These are phyloP conservation scores for Andrena camellia DNA, from an alignment of 2,888 invertebrate species.

Conservation along the genomic window DNA sequence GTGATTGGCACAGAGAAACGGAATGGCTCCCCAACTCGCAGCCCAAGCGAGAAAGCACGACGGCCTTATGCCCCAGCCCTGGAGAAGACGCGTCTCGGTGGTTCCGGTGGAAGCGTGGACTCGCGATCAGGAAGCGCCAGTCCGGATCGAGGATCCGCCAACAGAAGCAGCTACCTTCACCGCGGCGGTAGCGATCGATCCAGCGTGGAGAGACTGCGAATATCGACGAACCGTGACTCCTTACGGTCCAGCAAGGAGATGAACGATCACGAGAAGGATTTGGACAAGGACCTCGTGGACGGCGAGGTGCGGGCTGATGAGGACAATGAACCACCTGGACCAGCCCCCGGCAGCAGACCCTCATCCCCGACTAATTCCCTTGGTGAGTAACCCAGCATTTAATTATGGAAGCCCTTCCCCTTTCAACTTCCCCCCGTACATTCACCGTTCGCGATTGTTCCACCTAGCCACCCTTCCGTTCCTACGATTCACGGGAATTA, in stretches of 20 bases:
- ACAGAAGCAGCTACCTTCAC: constrained; percentile 75
- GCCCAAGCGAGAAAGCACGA: constrained; percentile 86
- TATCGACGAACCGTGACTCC: constrained; percentile 79
- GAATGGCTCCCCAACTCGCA: constrained; percentile 83
- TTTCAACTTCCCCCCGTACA: constrained; percentile 61
- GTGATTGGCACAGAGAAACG: constrained; percentile 74
- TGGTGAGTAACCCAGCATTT: constrained; percentile 74
- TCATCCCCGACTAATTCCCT: constrained; percentile 80
- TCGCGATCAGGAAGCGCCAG: constrained; percentile 83
- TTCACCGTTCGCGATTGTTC: constrained; percentile 56
- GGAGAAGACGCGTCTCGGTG: constrained; percentile 81
- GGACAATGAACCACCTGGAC: constrained; percentile 84
- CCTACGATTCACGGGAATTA: constrained; percentile 49
- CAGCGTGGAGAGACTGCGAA: constrained; percentile 79
- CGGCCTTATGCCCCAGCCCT: constrained; percentile 83
- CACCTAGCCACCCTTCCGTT: constrained; percentile 12
- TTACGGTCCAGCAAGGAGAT: constrained; percentile 77
- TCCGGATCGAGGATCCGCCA: constrained; percentile 78
- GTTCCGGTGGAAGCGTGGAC: constrained; percentile 83
- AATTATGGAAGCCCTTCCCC: constrained; percentile 72
- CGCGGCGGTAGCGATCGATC: constrained; percentile 80
- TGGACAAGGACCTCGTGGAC: constrained; percentile 80
- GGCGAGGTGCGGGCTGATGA: constrained; percentile 84
- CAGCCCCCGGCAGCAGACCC: constrained; percentile 83
- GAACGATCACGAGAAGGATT: constrained; percentile 79